Percentiles rank a stretch among this genome's conserved stretches.
Conservation (phyloP, 2,888 invertebrate species). For the Dascillus cervinus region DNA sequence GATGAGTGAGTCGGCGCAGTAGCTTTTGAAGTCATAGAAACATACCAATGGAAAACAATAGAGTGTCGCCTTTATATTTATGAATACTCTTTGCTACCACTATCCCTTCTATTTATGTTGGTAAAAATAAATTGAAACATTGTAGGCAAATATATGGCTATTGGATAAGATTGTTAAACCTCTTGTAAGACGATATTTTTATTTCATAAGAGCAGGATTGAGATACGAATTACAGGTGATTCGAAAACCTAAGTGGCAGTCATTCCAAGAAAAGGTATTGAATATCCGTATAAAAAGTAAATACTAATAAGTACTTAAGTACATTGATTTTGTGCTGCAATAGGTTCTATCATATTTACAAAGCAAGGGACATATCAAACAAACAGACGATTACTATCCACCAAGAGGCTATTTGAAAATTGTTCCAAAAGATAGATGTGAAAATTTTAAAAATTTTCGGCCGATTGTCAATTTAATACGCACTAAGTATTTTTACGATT, state of each 20-base stretch:
- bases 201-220: slow-evolving; percentile 7
- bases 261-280: slow-evolving; percentile 12
- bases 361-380: slow-evolving; percentile 1
- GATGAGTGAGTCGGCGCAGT: no score
- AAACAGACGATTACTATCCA: no score
- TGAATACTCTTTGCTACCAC: no score
- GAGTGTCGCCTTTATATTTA: no score
- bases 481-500: no score
- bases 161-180: slow-evolving; percentile 17
- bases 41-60: no score
- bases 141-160: slow-evolving; percentile 13
- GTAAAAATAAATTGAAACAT: no score
- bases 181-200: slow-evolving; percentile 9
- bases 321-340: no score
- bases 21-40: no score
- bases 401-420: slow-evolving; percentile 11
- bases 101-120: no score
- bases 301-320: no score
- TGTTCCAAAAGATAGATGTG: slow-evolving; percentile 11
- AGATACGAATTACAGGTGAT: slow-evolving; percentile 12
- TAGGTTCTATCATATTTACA: slow-evolving; percentile 7
- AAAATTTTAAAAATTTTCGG: slow-evolving; percentile 8
- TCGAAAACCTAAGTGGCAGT: slow-evolving; percentile 9
- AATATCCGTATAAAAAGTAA: no score
- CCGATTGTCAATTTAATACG: slow-evolving; percentile 8